These are phyloP conservation scores for Perca fluviatilis DNA, from an alignment of 2,113 vertebrate species.

Conservation along the genomic window DNA sequence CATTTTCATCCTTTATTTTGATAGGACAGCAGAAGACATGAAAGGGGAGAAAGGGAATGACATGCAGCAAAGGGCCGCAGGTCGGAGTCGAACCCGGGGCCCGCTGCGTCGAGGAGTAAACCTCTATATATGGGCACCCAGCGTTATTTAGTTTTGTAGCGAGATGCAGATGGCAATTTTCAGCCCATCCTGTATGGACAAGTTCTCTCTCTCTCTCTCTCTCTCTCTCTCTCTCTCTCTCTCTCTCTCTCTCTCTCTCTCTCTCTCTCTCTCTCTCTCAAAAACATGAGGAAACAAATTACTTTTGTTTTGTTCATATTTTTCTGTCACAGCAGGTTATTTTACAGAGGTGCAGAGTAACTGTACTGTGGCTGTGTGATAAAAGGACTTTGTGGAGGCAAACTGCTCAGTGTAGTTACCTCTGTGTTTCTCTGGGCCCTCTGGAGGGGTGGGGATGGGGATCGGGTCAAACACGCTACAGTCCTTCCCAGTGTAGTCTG, in stretches of 20 bases:
- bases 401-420: constrained; percentile 78
- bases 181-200: not conserved
- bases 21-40: too few relatives aligned
- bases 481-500: constrained; percentile 96
- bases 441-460: constrained; percentile 87
- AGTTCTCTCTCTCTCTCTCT: too few relatives aligned
- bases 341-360: not conserved
- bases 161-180: not conserved
- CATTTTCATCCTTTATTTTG: too few relatives aligned
- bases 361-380: not conserved
- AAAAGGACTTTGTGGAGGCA: not conserved
- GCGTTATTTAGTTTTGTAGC: not conserved
- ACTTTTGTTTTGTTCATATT: not conserved
- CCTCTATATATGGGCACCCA: too few relatives aligned
- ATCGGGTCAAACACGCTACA: constrained; percentile 95
- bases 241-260: too few relatives aligned
- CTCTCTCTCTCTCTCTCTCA: too few relatives aligned
- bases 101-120: too few relatives aligned
- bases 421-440: constrained; percentile 88
- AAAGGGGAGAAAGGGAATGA: too few relatives aligned
- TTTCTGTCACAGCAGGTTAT: not conserved
- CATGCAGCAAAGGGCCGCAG: too few relatives aligned
- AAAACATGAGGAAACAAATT: not conserved
- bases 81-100: too few relatives aligned
- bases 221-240: too few relatives aligned